These are phyloP conservation scores for Erebia aethiops DNA, from an alignment of 2,888 invertebrate species.

Conservation along the genomic window DNA sequence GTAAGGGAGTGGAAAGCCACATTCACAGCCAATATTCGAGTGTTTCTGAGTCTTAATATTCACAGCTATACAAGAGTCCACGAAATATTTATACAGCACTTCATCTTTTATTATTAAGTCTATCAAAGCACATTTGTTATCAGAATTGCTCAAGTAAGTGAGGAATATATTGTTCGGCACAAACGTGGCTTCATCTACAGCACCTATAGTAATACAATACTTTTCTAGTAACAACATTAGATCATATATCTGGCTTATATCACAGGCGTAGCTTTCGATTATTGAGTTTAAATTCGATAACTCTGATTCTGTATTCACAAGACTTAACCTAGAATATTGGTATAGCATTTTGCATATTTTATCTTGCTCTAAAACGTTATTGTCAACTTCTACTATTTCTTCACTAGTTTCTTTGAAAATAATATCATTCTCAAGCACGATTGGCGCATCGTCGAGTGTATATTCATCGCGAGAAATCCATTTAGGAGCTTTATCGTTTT, in stretches of 20 bases:
- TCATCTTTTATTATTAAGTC: constrained; percentile 67
- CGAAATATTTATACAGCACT: constrained; percentile 76
- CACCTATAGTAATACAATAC: constrained; percentile 70
- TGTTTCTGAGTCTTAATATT: constrained; percentile 72
- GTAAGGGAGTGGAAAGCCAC: constrained; percentile 83
- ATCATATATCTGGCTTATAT: constrained; percentile 71
- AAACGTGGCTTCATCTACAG: constrained; percentile 67
- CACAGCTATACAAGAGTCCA: constrained; percentile 82
- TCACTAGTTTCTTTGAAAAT: constrained; percentile 78
- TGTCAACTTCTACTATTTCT: constrained; percentile 67
- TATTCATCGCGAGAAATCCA: constrained; percentile 53
- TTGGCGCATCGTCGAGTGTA: constrained; percentile 46
- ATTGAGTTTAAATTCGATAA: constrained; percentile 71
- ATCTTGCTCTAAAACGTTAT: constrained; percentile 59
- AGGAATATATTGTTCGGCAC: constrained; percentile 73
- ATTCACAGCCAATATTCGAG: constrained; percentile 79
- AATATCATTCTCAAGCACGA: constrained; percentile 60
- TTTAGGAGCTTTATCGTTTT: constrained; percentile 48
- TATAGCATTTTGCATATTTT: constrained; percentile 68
- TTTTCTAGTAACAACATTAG: constrained; percentile 69
- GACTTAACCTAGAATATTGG: constrained; percentile 73
- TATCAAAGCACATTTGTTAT: constrained; percentile 56
- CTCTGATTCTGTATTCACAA: constrained; percentile 69
- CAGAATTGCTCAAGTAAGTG: constrained; percentile 62
- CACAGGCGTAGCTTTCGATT: constrained; percentile 72